Percentiles rank a stretch among this genome's conserved stretches.
Evolutionary conservation across 2,797 vertebrate species (phyloP).

Genomic region (Melanogrammus aeglefinus): DNA sequence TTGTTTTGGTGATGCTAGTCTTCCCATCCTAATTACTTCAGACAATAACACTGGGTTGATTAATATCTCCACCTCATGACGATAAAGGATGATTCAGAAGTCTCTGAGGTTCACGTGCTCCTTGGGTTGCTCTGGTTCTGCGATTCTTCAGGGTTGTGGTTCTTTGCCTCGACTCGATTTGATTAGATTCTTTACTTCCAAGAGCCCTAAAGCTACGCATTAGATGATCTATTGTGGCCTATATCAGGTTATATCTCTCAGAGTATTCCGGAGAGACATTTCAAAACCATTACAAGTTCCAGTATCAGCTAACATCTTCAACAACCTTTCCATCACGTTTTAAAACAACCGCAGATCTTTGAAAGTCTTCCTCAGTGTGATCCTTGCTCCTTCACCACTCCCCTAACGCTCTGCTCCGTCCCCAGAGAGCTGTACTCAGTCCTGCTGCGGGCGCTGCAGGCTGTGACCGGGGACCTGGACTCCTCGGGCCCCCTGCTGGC

Average conservation of each 20-base stretch:
- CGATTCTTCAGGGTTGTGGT: not conserved
- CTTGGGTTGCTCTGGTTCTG: not conserved
- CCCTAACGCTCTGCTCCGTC: not conserved
- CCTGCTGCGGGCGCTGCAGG: conserved; percentile 81
- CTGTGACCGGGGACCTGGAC: conserved; percentile 58
- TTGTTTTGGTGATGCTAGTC: not conserved
- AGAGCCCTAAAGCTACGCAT: not conserved
- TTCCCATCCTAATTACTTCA: not conserved
- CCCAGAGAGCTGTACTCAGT: conserved; percentile 91
- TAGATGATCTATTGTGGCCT: not conserved
- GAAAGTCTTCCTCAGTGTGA: not conserved
- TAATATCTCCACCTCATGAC: not conserved
- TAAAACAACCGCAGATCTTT: not conserved
- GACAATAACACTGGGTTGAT: not conserved
- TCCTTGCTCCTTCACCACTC: not conserved
- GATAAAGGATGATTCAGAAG: not conserved
- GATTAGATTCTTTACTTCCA: not conserved
- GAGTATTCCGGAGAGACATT: too few relatives aligned
- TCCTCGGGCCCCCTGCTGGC: conserved; percentile 47
- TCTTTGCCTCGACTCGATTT: not conserved
- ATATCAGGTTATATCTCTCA: not conserved
- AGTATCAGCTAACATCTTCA: not conserved
- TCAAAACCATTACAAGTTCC: not conserved
- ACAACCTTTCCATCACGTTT: not conserved
- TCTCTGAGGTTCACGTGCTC: not conserved